These are phyloP conservation scores for Steatocranus sp. DNA, from an alignment of 2,797 vertebrate species.

Conservation along the genomic window DNA sequence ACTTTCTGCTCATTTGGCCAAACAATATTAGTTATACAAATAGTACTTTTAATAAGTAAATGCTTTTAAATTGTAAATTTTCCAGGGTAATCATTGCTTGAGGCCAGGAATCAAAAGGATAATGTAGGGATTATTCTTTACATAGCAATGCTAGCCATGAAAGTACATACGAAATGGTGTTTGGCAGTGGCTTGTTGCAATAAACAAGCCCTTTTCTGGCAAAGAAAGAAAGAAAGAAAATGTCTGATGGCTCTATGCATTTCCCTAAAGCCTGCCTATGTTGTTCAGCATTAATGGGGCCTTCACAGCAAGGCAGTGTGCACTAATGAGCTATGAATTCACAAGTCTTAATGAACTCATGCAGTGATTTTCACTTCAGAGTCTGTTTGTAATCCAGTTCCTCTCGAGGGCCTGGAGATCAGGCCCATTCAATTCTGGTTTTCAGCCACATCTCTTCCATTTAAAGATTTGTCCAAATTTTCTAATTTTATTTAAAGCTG, in stretches of 20 bases:
- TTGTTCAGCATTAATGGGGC: not conserved
- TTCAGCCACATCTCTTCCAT: not conserved
- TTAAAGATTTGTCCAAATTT: not conserved
- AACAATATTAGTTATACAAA: not conserved
- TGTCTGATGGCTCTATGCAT: not conserved
- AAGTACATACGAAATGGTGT: not conserved
- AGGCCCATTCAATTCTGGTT: not conserved
- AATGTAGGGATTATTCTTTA: not conserved
- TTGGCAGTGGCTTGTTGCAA: not conserved
- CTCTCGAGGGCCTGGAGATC: not conserved
- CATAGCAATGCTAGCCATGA: not conserved
- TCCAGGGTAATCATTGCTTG: not conserved
- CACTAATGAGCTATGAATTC: not conserved
- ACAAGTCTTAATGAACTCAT: not conserved
- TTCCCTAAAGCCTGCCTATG: not conserved
- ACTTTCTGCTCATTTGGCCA: not conserved
- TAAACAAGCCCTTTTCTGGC: not conserved
- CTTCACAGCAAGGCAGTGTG: not conserved
- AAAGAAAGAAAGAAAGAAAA: not conserved
- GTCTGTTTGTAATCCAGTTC: not conserved
- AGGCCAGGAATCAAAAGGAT: not conserved
- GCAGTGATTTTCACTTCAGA: not conserved
- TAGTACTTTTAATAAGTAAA: not conserved
- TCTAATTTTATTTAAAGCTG: not conserved
- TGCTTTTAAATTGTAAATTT: not conserved